phyloP scores from a whole-genome alignment of 2,797 vertebrate species.

The Pangasius larnaudii region DNA sequence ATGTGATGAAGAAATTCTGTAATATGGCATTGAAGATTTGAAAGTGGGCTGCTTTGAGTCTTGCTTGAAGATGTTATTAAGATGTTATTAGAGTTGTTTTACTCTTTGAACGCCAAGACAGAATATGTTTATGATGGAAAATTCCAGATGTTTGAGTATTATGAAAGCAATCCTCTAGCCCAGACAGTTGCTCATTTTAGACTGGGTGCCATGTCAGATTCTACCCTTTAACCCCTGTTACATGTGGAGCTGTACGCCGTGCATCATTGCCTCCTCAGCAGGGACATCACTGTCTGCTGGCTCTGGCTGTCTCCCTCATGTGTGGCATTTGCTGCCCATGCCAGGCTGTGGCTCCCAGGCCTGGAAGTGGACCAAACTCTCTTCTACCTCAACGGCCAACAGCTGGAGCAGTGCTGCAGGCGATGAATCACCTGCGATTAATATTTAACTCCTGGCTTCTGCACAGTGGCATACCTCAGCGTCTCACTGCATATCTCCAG shows the following conservation, averaged over 20 bases:
- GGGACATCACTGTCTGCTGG: constrained; percentile 61
- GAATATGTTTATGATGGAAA: constrained; percentile 8
- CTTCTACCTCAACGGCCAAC: constrained; percentile 72
- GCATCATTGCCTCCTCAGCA: constrained; percentile 59
- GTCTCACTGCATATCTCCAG: constrained; percentile 63
- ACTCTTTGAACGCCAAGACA: neutral
- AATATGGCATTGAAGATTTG: neutral
- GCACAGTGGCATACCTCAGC: constrained; percentile 60
- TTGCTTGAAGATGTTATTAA: neutral
- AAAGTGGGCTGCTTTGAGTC: neutral
- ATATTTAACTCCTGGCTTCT: constrained; percentile 82
- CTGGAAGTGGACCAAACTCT: constrained; percentile 74
- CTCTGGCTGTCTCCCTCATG: constrained; percentile 61
- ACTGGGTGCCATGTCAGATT: constrained; percentile 35
- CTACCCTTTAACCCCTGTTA: constrained; percentile 18
- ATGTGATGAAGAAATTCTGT: neutral
- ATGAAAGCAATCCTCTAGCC: constrained; percentile 8
- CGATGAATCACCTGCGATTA: constrained; percentile 81
- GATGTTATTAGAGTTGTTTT: too few species aligned
- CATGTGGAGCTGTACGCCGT: constrained; percentile 48
- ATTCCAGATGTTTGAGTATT: constrained; percentile 23
- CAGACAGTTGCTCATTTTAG: constrained; percentile 19
- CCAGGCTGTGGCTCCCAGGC: constrained; percentile 73
- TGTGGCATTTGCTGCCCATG: constrained; percentile 68
- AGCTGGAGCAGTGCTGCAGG: constrained; percentile 78